These are phyloP conservation scores for Eumacrocentrus americanus DNA, from an alignment of 2,888 invertebrate species.

Conservation along the genomic window DNA sequence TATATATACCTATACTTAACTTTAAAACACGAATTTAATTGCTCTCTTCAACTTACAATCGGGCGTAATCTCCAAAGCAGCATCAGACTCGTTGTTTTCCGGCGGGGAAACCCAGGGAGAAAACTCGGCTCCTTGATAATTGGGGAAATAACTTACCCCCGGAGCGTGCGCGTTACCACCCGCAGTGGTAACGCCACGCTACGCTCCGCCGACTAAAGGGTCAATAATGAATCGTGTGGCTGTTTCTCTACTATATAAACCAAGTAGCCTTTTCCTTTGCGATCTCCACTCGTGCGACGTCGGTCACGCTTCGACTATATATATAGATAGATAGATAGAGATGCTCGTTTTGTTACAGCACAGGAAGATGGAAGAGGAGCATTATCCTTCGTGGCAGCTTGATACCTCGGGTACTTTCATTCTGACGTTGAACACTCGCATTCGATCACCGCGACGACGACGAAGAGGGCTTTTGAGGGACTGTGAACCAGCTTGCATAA, in stretches of 20 bases:
- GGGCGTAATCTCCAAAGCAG: neutral
- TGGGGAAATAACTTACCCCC: conserved; percentile 15
- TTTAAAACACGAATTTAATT: neutral
- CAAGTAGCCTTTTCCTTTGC: neutral
- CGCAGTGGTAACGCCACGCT: neutral
- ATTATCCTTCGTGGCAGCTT: conserved; percentile 38
- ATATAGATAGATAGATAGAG: no score
- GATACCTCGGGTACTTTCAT: conserved; percentile 15
- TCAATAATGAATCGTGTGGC: conserved; percentile 34
- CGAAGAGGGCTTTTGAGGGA: no score
- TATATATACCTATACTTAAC: neutral
- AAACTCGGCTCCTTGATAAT: conserved; percentile 14
- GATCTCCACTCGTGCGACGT: conserved; percentile 16
- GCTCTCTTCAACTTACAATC: neutral
- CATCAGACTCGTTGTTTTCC: neutral
- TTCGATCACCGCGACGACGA: conserved; percentile 23
- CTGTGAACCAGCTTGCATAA: no score
- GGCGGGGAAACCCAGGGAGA: neutral
- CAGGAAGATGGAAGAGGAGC: conserved; percentile 50
- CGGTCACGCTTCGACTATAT: conserved; percentile 33
- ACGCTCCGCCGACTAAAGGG: conserved; percentile 29
- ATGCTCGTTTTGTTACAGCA: conserved; percentile 40
- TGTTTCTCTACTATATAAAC: no score
- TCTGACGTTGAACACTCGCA: conserved; percentile 35
- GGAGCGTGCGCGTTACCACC: neutral